Evolutionary conservation across 2,888 invertebrate genomes (phyloP).

Genomic region (Frankliniella fusca): DNA sequence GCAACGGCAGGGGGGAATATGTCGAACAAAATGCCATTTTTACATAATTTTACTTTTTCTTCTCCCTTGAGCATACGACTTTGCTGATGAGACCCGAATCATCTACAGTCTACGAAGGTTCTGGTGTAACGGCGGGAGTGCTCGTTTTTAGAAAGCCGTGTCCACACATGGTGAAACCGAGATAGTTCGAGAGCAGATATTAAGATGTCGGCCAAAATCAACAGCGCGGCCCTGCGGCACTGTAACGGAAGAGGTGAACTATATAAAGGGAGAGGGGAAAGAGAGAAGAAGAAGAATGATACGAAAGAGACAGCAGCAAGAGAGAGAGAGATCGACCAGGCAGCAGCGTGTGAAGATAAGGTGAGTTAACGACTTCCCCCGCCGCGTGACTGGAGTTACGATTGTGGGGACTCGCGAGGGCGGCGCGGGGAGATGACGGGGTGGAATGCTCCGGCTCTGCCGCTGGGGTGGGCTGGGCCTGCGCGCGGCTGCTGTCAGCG

Average conservation of each 20-base stretch:
- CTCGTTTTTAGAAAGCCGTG: background rate
- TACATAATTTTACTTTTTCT: background rate
- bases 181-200: background rate
- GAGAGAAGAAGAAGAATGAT: background rate
- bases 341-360: background rate
- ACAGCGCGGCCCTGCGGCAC: background rate
- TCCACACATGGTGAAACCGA: background rate
- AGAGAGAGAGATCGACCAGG: background rate
- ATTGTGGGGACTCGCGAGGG: background rate
- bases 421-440: too few relatives aligned
- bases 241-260: background rate
- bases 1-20: too few relatives aligned
- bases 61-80: background rate
- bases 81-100: too few relatives aligned
- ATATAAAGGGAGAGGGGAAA: background rate
- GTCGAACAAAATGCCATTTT: too few relatives aligned
- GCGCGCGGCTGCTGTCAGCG: too few relatives aligned
- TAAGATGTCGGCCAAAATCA: background rate
- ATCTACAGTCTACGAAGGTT: too few relatives aligned
- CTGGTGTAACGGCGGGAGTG: too few relatives aligned
- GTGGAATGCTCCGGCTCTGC: too few relatives aligned
- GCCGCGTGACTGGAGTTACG: background rate
- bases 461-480: too few relatives aligned
- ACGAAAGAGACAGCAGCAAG: background rate
- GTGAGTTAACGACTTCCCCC: background rate